phyloP scores from a whole-genome alignment of 2,113 vertebrate species.

The Brachyhypopomus gauderio region DNA sequence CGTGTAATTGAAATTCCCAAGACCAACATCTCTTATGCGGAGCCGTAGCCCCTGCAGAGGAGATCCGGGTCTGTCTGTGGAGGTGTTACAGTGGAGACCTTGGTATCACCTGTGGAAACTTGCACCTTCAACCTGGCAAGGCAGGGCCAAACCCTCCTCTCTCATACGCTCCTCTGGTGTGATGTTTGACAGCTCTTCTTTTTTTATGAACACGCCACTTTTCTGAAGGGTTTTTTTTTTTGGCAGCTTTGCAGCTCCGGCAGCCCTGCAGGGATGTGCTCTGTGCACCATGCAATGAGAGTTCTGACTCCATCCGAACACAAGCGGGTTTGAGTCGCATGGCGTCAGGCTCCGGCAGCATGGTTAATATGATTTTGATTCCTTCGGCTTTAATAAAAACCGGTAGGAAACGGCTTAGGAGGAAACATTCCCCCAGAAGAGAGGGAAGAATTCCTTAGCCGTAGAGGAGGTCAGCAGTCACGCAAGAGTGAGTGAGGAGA shows the following conservation, averaged over 20 bases:
- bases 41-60: too few relatives aligned
- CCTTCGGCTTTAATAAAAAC: slow-evolving; percentile 18
- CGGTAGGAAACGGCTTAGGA: background rate
- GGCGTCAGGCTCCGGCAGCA: slow-evolving; percentile 11
- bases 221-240: background rate
- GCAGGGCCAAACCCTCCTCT: background rate
- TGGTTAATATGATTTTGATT: slow-evolving; percentile 20
- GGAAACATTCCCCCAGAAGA: background rate
- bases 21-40: background rate
- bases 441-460: background rate
- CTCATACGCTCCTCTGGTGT: background rate
- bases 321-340: background rate
- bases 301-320: background rate
- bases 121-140: too few relatives aligned
- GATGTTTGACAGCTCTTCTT: background rate
- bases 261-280: background rate
- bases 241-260: background rate
- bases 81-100: too few relatives aligned
- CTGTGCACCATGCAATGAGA: background rate
- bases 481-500: background rate
- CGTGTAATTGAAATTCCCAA: background rate
- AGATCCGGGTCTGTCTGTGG: too few relatives aligned
- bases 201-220: background rate
- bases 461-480: background rate
- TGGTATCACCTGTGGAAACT: too few relatives aligned